These are phyloP conservation scores for Automeris io DNA, from an alignment of 2,888 invertebrate species.

Conservation along the genomic window DNA sequence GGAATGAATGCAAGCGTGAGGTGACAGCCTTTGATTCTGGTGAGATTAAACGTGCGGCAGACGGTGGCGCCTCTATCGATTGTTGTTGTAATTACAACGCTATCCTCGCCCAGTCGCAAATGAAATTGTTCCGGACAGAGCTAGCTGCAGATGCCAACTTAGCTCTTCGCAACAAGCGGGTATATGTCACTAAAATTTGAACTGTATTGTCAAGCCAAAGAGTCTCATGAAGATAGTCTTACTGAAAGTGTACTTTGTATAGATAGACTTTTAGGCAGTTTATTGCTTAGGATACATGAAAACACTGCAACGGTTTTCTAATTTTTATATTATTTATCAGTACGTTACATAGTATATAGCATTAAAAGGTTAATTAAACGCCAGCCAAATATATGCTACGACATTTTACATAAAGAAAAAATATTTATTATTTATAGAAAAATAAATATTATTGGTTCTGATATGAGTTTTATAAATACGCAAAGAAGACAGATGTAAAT, in stretches of 20 bases:
- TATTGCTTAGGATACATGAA: conserved; percentile 37
- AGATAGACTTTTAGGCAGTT: conserved; percentile 21
- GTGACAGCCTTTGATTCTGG: conserved; percentile 74
- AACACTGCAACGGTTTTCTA: too few relatives aligned
- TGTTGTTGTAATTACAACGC: conserved; percentile 77
- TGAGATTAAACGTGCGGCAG: conserved; percentile 77
- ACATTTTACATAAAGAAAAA: too few relatives aligned
- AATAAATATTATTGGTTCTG: too few relatives aligned
- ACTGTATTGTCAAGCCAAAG: conserved; percentile 34
- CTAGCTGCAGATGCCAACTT: conserved; percentile 66
- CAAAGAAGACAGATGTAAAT: too few relatives aligned
- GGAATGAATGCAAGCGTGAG: too few relatives aligned
- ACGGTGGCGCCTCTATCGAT: conserved; percentile 77
- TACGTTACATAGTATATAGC: too few relatives aligned
- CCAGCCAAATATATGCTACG: too few relatives aligned
- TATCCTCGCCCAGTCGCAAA: conserved; percentile 76
- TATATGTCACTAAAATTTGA: conserved; percentile 38
- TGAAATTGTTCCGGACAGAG: conserved; percentile 76
- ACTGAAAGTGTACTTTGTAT: conserved; percentile 11
- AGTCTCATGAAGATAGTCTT: conserved; percentile 14
- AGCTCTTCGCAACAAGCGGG: conserved; percentile 44
- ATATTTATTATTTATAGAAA: too few relatives aligned
- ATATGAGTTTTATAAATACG: too few relatives aligned
- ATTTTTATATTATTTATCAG: too few relatives aligned
- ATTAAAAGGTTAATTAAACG: too few relatives aligned